Evolutionary conservation across 2,888 invertebrate species (phyloP).

Genomic region (Acanthosoma haemorrhoidale): DNA sequence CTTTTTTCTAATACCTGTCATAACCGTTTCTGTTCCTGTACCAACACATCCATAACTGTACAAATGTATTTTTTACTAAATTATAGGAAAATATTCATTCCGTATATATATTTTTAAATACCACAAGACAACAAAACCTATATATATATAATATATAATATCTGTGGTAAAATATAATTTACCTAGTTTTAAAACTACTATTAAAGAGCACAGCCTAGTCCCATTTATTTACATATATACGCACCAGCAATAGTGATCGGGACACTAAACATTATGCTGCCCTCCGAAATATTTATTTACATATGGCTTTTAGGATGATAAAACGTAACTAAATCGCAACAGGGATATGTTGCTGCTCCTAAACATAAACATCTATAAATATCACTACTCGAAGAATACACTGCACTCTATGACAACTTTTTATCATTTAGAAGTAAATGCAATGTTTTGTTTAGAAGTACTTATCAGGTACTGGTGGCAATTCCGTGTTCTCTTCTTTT

Average conservation of each 20-base stretch:
- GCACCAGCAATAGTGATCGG: not conserved
- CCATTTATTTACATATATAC: slow-evolving; percentile 28
- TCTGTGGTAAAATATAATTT: slow-evolving; percentile 12
- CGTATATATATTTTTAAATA: not conserved
- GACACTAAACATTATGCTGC: slow-evolving; percentile 20
- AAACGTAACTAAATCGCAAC: slow-evolving; percentile 25
- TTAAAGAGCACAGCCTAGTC: slow-evolving; percentile 29
- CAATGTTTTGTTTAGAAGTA: not conserved
- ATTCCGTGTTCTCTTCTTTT: not conserved
- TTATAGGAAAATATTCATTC: slow-evolving; percentile 28
- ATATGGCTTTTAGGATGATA: slow-evolving; percentile 9
- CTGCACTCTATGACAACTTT: slow-evolving; percentile 1
- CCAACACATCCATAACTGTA: too few species aligned
- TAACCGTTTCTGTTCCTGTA: too few species aligned
- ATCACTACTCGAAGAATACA: slow-evolving; percentile 27
- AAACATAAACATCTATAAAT: slow-evolving; percentile 16
- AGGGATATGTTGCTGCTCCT: slow-evolving; percentile 15
- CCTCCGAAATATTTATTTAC: slow-evolving; percentile 22
- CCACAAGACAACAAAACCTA: slow-evolving; percentile 3
- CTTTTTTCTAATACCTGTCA: too few species aligned
- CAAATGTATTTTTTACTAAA: slow-evolving; percentile 9
- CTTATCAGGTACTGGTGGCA: slow-evolving; percentile 14
- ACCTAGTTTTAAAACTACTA: slow-evolving; percentile 9
- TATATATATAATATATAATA: slow-evolving; percentile 11
- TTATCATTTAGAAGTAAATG: slow-evolving; percentile 7